These are phyloP conservation scores for Lordiphosa andalusiaca DNA, from an alignment of 2,888 invertebrate genomes.

Conservation along the genomic window DNA sequence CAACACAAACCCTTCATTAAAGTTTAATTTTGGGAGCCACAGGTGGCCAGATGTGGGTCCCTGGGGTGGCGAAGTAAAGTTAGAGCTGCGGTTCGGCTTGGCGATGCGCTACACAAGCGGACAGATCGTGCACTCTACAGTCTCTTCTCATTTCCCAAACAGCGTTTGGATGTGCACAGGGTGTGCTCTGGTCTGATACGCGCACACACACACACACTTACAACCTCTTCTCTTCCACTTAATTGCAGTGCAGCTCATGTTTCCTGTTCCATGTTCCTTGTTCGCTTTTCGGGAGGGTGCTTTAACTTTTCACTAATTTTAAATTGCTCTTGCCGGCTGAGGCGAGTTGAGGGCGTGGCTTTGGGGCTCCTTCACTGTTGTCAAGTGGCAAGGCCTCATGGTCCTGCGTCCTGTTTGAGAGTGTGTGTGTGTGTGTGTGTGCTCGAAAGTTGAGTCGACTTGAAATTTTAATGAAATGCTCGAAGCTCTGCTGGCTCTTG, in stretches of 20 bases:
- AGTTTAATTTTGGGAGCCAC: too few relatives aligned
- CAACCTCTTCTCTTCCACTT: constrained; percentile 36
- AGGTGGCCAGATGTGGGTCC: too few relatives aligned
- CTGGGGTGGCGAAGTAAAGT: too few relatives aligned
- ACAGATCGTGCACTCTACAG: too few relatives aligned
- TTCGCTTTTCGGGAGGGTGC: constrained; percentile 29
- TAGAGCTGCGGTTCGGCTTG: too few relatives aligned
- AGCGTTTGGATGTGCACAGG: not conserved
- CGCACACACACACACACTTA: rapidly evolving
- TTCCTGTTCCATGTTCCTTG: constrained; percentile 50
- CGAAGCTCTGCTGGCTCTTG: constrained; percentile 19
- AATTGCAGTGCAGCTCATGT: constrained; percentile 56
- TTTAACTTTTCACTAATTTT: constrained; percentile 68
- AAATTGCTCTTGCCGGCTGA: constrained; percentile 44
- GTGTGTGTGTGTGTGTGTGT: constrained; percentile 33
- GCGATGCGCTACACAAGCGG: too few relatives aligned
- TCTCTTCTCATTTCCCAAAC: too few relatives aligned
- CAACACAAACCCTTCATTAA: too few relatives aligned
- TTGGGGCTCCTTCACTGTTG: constrained; percentile 29
- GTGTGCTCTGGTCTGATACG: not conserved
- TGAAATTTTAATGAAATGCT: constrained; percentile 70
- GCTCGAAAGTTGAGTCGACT: constrained; percentile 51
- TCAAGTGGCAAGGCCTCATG: constrained; percentile 24
- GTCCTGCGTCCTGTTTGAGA: constrained; percentile 22
- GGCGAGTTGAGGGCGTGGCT: constrained; percentile 20